Evolutionary conservation across 2,113 vertebrate species (phyloP).

Genomic region (Cheilinus undulatus): DNA sequence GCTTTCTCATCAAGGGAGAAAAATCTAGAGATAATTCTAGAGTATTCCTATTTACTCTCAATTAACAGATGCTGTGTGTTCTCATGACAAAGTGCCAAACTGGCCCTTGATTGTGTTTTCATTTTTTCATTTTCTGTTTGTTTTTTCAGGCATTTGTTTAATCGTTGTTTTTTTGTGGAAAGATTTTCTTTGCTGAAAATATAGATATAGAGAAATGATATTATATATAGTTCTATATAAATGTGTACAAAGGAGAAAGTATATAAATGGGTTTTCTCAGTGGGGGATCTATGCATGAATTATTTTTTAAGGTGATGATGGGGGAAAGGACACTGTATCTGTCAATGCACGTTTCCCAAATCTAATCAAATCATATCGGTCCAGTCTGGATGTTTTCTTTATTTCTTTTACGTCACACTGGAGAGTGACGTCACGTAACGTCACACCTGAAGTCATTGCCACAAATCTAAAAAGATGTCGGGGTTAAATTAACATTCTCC

Average conservation of each 20-base stretch:
- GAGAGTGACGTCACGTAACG: slow-evolving; percentile 12
- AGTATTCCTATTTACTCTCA: slow-evolving; percentile 61
- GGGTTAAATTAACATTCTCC: slow-evolving; percentile 18
- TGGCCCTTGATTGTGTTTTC: slow-evolving; percentile 71
- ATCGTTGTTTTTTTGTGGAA: slow-evolving; percentile 76
- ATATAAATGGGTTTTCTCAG: slow-evolving; percentile 81
- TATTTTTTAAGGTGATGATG: slow-evolving; percentile 74
- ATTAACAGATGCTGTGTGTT: slow-evolving; percentile 70
- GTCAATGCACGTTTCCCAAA: slow-evolving; percentile 78
- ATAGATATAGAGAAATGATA: slow-evolving; percentile 83
- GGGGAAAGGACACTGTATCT: slow-evolving; percentile 58
- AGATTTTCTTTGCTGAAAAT: slow-evolving; percentile 79
- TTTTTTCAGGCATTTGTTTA: slow-evolving; percentile 58
- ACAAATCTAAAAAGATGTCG: slow-evolving; percentile 7
- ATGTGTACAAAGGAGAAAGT: slow-evolving; percentile 84
- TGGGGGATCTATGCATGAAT: slow-evolving; percentile 86
- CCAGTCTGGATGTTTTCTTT: slow-evolving; percentile 34
- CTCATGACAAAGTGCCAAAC: slow-evolving; percentile 83
- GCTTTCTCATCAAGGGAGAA: slow-evolving; percentile 60
- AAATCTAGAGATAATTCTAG: slow-evolving; percentile 51
- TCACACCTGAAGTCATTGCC: neutral
- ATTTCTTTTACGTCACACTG: slow-evolving; percentile 36
- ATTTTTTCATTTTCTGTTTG: slow-evolving; percentile 52
- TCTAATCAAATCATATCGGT: slow-evolving; percentile 51
- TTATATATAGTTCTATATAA: slow-evolving; percentile 83